A percentile compares a stretch with the other conserved stretches of the same genome.
Evolutionary conservation across 1,140 invertebrate genomes (phyloP).

Genomic region (Temnothorax curvispinosus): DNA sequence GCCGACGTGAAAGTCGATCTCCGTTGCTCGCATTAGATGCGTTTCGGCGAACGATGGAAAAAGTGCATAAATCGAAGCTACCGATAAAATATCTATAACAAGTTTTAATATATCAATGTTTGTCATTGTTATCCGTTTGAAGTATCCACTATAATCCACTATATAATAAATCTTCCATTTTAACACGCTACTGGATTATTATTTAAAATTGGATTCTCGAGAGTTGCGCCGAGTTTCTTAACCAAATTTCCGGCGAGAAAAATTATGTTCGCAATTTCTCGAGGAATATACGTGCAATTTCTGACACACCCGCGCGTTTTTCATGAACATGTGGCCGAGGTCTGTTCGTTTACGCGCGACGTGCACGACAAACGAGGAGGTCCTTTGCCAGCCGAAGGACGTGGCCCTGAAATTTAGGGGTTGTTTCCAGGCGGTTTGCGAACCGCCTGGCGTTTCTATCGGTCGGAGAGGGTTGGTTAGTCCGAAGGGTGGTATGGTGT

Average conservation of each 20-base stretch:
- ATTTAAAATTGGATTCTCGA: neutral
- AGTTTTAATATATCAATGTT: neutral
- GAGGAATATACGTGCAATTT: neutral
- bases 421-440: constrained; percentile 76
- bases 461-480: constrained; percentile 62
- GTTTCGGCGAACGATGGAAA: constrained; percentile 44
- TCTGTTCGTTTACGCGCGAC: constrained; percentile 64
- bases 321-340: neutral
- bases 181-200: neutral
- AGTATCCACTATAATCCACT: neutral
- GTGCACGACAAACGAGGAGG: constrained; percentile 51
- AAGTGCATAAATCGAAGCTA: constrained; percentile 25
- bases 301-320: neutral
- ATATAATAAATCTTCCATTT: neutral
- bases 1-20: constrained; percentile 51
- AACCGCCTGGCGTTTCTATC: constrained; percentile 73
- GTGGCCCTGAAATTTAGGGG: constrained; percentile 73
- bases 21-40: constrained; percentile 41
- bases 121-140: no score
- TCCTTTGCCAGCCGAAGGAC: constrained; percentile 56
- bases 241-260: neutral
- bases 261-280: neutral
- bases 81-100: neutral
- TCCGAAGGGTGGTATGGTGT: constrained; percentile 66
- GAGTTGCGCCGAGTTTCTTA: neutral